Evolutionary conservation across 2,888 invertebrate species (phyloP), one percentile per base, ranked within the genome.

Genomic region (Hyles lineata): DNA sequence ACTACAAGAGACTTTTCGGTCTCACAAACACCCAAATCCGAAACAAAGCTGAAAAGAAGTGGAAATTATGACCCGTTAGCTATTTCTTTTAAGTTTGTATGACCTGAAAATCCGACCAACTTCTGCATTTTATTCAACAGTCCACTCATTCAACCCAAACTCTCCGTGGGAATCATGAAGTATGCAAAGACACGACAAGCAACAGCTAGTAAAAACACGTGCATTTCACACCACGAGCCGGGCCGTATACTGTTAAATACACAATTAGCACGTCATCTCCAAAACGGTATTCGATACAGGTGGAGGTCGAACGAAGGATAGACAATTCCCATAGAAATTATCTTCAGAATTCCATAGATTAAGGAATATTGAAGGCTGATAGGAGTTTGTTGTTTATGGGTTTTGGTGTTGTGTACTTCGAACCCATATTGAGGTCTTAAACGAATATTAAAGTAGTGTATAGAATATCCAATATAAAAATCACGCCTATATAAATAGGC

Each of bases 221-320:
- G 67, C 67, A 67, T 67, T 67, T 67, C 67, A 67, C 67, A 67
- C 67, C 43, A 67, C 50, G 43, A 23, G 17, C 50, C 21, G 43
- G 17, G 17, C 43, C 50, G 23, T 50, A 55, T 55, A 23, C 67
- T 50, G 67, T 67, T 67, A 67, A 67, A 67, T 67, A 67, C 67
- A 67, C 67, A 67, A 67, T 67, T 67, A 67, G 67, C 67, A 67
- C 43, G 17, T 23, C 50, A 7, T 3, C 21, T 25, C 67, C 50
- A 11, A 67, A 35, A 67, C 67, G 67, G 67, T 67, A 67, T 50
- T 50, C 43, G 23, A 67, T n/a, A 50, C 67, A 67, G 67, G 67
- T 67, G 67, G 43, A 50, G 11, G 35, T 11, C 11, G 21, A 35
- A 21, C 43, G 11, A 21, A 50, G 23, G 55, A 55, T 55, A 43